Evolutionary conservation across 2,888 invertebrate species (phyloP), one percentile per base, ranked within the genome.

Genomic region (Acanthosepion esculentum): DNA sequence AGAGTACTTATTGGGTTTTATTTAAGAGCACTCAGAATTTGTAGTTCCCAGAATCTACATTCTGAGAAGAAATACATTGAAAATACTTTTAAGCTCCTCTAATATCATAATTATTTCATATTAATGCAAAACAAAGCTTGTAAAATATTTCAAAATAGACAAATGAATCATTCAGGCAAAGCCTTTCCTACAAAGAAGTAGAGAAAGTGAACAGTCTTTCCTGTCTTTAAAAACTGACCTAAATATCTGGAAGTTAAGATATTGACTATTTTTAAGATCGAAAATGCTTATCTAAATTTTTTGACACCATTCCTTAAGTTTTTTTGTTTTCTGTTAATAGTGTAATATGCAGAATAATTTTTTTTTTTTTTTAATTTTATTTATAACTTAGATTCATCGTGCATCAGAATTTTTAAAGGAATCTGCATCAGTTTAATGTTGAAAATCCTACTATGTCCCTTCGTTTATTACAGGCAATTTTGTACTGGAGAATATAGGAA

Each of bases 401-500:
- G 20, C 91, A 48, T 20, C 48, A 6, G 33, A 59, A n/a, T 92
- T 94, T 92, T 59, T 93, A n/a, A 48, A 78, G 26, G 48, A 53
- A 93, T 50, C 2, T n/a, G 7, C 64, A 48, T 50, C 26, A 7
- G 26, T 26, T 33, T 10, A n/a, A 53, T 91, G 12, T 92, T 92
- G n/a, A 92, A 26, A 26, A 26, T 50, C 29, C 48, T n/a, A 7
- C 48, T 48, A 12, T 20, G n/a, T n/a, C 12, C 8, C 18, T 41
- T 26, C 48, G 50, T 48, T 48, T 29, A 48, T 92, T 96, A 20
- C 96, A 98, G 99, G 95, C 99, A 99, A 97, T 99, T 99, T 97
- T 99, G 99, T 97, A 99, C 99, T 0, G 99, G 99, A 26, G 99
- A 99, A 98, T 99, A 98, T 97, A 98, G 99, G 96, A 98, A 98